These are phyloP conservation scores for Prionace glauca DNA, from an alignment of 2,797 vertebrate genomes.

Conservation along the genomic window DNA sequence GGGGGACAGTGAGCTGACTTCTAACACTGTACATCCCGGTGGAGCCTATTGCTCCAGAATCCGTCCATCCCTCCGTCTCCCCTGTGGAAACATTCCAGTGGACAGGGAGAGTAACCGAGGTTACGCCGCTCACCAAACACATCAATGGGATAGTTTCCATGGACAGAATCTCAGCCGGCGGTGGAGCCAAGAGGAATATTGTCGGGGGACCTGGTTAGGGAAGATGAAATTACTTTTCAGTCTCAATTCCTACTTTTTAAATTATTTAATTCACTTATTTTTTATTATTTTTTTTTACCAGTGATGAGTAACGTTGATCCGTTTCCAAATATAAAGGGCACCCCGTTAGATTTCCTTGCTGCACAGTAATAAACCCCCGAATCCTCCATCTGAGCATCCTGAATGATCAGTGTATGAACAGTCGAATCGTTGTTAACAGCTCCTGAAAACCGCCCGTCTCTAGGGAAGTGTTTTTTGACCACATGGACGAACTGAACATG, in stretches of 20 bases:
- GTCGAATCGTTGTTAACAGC: accelerated
- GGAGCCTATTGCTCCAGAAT: background rate
- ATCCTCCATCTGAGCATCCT: background rate
- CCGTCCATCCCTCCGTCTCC: background rate
- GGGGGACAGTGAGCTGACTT: background rate
- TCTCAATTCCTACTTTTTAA: no score
- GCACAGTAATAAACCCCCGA: background rate
- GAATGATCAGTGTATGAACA: background rate
- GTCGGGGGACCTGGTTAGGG: no score
- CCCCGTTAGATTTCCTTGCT: no score
- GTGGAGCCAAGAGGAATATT: background rate
- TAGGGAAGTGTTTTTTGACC: background rate
- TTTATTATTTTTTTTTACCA: background rate
- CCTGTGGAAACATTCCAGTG: background rate
- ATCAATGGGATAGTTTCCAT: background rate
- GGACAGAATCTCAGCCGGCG: background rate
- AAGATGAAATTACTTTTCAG: background rate
- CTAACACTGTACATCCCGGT: background rate
- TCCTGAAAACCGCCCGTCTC: background rate
- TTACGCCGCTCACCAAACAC: background rate
- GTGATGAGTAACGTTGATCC: background rate
- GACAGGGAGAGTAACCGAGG: background rate
- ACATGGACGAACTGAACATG: background rate
- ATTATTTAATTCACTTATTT: no score
- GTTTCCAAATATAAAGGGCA: background rate